Evolutionary conservation across 2,888 invertebrate species (phyloP).

Genomic region (Ennomos quercinarius): DNA sequence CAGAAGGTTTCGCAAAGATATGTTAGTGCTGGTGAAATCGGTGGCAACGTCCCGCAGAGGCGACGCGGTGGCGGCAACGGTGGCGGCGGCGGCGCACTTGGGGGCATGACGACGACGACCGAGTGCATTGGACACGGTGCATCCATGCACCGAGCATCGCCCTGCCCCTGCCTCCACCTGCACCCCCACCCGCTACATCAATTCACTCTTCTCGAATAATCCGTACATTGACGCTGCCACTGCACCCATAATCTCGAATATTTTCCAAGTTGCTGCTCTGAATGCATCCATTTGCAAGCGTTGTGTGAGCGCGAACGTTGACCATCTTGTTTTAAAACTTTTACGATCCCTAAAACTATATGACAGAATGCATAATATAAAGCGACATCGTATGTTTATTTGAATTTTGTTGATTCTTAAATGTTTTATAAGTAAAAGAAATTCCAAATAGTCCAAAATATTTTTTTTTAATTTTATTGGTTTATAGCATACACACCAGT

Average conservation of each 20-base stretch:
- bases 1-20: conserved; percentile 48
- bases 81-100: conserved; percentile 38
- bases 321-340: conserved; percentile 48
- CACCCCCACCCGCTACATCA: conserved; percentile 34
- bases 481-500: not conserved
- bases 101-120: conserved; percentile 33
- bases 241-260: conserved; percentile 67
- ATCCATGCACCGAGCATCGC: conserved; percentile 62
- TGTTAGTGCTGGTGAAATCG: conserved; percentile 62
- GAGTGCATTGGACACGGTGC: conserved; percentile 68
- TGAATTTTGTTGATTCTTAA: conserved; percentile 15
- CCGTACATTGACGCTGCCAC: conserved; percentile 74
- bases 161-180: conserved; percentile 41
- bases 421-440: not conserved
- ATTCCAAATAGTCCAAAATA: too few species aligned
- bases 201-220: conserved; percentile 70
- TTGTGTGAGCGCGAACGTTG: conserved; percentile 41
- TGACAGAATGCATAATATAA: conserved; percentile 41
- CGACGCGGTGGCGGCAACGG: conserved; percentile 49
- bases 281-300: conserved; percentile 60
- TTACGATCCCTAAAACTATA: conserved; percentile 44
- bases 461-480: not conserved
- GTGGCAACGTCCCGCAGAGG: conserved; percentile 70
- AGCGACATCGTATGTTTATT: conserved; percentile 25
- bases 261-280: conserved; percentile 49